Base-by-base conservation (phyloP, 2,113 vertebrate genomes). In the Osmerus eperlanus region DNA sequence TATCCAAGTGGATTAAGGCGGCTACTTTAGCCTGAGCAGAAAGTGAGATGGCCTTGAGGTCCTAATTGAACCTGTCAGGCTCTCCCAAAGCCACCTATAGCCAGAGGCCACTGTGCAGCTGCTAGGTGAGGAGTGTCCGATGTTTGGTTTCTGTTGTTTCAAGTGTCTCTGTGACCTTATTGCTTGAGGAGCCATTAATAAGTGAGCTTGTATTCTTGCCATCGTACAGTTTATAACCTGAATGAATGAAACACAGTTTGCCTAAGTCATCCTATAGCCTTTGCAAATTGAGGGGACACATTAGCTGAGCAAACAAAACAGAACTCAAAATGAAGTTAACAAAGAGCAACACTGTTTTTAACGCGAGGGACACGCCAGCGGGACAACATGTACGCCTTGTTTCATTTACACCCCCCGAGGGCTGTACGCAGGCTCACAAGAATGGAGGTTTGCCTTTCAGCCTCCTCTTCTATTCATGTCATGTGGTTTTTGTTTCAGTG, bases 401-500 rank as follows among this genome's bases (percentile, higher is more conserved):
- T 72, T 69, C 75, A 78, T 70, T 71, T 76, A 85, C 58, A 5
- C 54, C 77, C 77, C 88, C 82, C 69, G 16, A 83, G 86, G 83
- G 83, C 28, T 53, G 14, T 81, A 88, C 71, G 83, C 83, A 84
- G 81, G 87, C 82, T 16, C 70, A 81, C 77, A 87, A 81, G 82
- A 87, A 82, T 21, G 81, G 83, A 73, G 81, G 77, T 72, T 79
- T 81, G 70, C 72, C 79, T 75, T 71, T 78, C 66, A 62, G 67
- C 74, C 18, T 25, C 72, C 63, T 52, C 18, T 23, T 51, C 16
- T 25, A 55, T 69, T 64, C 61, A 70, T 18, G 67, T 89, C 88
- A 90, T 92, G 88, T 92, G 89, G 85, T 90, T 89, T 86, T 65
- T 74, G 81, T 90, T 90, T 88, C 47, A 29, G 71, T 83, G 83